These are phyloP conservation scores for Lochmaea capreae DNA, from an alignment of 2,888 invertebrate genomes.

Conservation along the genomic window DNA sequence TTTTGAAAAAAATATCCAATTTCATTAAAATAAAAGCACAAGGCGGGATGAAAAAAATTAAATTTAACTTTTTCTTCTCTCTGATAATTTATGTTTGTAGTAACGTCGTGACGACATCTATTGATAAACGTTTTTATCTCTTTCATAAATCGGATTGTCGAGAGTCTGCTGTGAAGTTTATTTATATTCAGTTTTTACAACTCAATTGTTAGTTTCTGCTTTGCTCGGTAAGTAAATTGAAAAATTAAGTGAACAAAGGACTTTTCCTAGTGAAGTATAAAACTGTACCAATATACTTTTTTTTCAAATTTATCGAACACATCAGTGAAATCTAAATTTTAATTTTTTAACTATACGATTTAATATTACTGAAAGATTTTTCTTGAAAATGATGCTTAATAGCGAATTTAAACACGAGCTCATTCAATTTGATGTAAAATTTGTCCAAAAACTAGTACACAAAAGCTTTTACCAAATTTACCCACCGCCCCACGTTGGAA, in stretches of 20 bases:
- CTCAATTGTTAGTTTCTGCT: constrained; percentile 20
- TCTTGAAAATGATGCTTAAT: too few species aligned
- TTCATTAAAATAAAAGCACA: background rate
- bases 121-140: constrained; percentile 31
- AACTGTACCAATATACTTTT: too few species aligned
- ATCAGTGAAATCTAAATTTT: background rate
- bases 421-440: too few species aligned
- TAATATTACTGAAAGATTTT: too few species aligned
- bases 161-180: constrained; percentile 19
- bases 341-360: too few species aligned
- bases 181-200: constrained; percentile 27
- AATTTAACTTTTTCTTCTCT: background rate
- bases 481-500: too few species aligned
- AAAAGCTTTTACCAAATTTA: too few species aligned
- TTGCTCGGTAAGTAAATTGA: constrained; percentile 11
- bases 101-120: constrained; percentile 23
- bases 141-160: constrained; percentile 30
- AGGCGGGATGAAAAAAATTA: background rate
- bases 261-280: background rate
- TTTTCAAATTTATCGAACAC: background rate
- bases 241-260: constrained; percentile 4
- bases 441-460: too few species aligned
- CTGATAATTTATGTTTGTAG: constrained; percentile 4
- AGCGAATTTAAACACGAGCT: too few species aligned
- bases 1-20: background rate